Evolutionary conservation across 23 tunicate genomes (phyloP).

Genomic region (Clavelina lepadiformis): DNA sequence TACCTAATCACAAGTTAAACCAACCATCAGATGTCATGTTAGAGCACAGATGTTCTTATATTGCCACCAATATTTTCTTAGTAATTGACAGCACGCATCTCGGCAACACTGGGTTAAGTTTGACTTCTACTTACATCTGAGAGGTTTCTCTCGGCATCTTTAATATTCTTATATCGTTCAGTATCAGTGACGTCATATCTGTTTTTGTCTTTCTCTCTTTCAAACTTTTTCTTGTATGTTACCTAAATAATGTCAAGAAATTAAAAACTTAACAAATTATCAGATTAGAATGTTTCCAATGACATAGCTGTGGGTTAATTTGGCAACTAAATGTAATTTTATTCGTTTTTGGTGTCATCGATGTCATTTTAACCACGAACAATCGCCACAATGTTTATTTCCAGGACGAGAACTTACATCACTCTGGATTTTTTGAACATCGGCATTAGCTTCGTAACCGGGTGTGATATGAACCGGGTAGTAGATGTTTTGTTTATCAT

Average conservation of each 20-base stretch:
- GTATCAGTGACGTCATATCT: slow-evolving; percentile 61
- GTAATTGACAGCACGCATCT: too few relatives aligned
- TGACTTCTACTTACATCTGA: slow-evolving; percentile 13
- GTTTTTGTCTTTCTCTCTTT: slow-evolving; percentile 45
- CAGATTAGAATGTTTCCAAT: not conserved
- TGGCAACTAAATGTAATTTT: not conserved
- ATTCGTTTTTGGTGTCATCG: not conserved
- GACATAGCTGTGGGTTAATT: not conserved
- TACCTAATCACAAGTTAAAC: too few relatives aligned
- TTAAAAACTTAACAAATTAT: too few relatives aligned
- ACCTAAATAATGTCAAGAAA: too few relatives aligned
- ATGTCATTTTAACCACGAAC: not conserved
- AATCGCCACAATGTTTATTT: not conserved
- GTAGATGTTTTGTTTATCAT: slow-evolving; percentile 53
- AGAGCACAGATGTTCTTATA: too few relatives aligned
- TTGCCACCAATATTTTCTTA: too few relatives aligned
- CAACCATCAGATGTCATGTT: too few relatives aligned
- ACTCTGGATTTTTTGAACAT: slow-evolving; percentile 62
- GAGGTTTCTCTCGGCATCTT: not conserved
- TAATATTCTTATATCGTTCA: slow-evolving; percentile 25
- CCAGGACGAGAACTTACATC: slow-evolving; percentile 83
- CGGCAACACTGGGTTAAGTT: too few relatives aligned
- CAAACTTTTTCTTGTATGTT: slow-evolving; percentile 47
- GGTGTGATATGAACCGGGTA: slow-evolving; percentile 92
- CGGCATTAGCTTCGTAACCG: slow-evolving; percentile 66